A percentile compares a stretch with the other conserved stretches of the same genome.
phyloP scores from a whole-genome alignment of 2,888 invertebrate species.

The Chaetogeoica ovagalla region DNA sequence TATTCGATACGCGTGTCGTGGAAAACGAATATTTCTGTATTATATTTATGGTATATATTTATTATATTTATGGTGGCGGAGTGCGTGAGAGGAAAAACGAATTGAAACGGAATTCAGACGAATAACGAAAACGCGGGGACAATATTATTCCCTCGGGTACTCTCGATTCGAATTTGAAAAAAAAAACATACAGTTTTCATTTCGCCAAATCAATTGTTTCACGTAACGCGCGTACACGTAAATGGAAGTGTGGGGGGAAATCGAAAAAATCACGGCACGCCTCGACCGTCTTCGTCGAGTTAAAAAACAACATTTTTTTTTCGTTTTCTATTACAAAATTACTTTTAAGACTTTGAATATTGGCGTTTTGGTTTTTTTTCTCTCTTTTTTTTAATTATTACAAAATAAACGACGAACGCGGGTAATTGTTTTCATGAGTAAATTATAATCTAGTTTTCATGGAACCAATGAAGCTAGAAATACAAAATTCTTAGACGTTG shows the following conservation, averaged over 20 bases:
- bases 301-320: no score
- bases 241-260: not conserved
- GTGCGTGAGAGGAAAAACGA: slow-evolving; percentile 16
- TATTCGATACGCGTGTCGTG: not conserved
- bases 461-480: no score
- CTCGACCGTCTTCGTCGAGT: no score
- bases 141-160: slow-evolving; percentile 24
- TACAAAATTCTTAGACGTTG: no score
- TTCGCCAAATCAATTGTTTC: not conserved
- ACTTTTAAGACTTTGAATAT: no score
- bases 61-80: slow-evolving; percentile 1
- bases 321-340: no score
- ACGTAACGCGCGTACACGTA: not conserved
- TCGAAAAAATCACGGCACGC: not conserved
- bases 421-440: no score
- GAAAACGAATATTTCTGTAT: slow-evolving; percentile 25
- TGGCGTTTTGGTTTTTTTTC: no score
- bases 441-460: no score
- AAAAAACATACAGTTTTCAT: slow-evolving; percentile 9
- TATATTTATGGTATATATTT: not conserved
- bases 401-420: no score
- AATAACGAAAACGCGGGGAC: not conserved
- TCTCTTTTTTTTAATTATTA: no score
- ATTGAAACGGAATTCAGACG: slow-evolving; percentile 37
- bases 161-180: not conserved